Conservation (phyloP, 2,888 invertebrate species). For the Sussaba pulchella region DNA sequence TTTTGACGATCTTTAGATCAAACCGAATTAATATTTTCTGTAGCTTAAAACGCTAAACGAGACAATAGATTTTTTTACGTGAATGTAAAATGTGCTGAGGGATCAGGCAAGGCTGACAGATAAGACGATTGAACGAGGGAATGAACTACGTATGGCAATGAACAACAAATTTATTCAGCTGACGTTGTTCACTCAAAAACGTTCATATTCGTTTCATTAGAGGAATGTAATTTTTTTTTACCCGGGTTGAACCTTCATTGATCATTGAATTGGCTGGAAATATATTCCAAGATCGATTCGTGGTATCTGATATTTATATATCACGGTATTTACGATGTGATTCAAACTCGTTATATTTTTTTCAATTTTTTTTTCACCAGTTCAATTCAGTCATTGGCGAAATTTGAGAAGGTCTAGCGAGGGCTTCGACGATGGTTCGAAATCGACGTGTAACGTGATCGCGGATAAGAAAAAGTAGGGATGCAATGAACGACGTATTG, state of each 20-base stretch:
- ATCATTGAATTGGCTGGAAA: background rate
- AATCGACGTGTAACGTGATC: conserved; percentile 59
- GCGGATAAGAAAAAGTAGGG: conserved; percentile 74
- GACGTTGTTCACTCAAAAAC: no score
- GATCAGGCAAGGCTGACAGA: no score
- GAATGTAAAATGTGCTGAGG: no score
- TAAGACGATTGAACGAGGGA: no score
- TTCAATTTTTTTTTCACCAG: conserved; percentile 24
- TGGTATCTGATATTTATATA: background rate
- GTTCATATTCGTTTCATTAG: no score
- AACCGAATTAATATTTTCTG: no score
- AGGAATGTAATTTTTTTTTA: no score
- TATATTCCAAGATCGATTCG: background rate
- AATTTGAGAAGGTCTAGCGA: conserved; percentile 48
- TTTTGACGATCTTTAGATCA: no score
- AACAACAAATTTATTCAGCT: no score
- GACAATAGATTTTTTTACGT: no score
- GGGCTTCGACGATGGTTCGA: conserved; percentile 34
- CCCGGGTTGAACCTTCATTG: background rate
- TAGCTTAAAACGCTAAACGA: no score
- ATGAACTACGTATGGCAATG: no score
- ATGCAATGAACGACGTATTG: conserved; percentile 81
- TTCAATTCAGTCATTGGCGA: conserved; percentile 55
- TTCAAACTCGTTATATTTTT: conserved; percentile 34
- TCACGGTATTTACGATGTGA: conserved; percentile 3